These are phyloP conservation scores for Holotrichia oblita DNA, from an alignment of 1,140 invertebrate genomes.

Conservation along the genomic window DNA sequence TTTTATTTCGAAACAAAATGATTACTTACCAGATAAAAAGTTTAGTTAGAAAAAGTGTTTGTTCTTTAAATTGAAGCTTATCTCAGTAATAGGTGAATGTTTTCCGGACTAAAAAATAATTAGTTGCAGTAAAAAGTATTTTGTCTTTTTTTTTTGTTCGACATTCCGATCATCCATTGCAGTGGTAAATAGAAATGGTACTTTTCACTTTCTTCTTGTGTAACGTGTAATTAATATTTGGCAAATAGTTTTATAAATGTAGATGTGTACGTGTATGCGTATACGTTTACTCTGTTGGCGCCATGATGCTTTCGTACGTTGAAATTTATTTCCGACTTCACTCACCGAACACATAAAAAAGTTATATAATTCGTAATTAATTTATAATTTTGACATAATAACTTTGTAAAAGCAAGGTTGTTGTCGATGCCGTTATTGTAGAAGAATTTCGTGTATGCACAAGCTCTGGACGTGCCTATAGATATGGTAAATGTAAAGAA, in stretches of 20 bases:
- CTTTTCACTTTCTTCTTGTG: constrained; percentile 30
- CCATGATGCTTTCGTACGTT: neutral
- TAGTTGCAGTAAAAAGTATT: neutral
- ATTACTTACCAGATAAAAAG: no score
- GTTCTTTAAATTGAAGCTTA: no score
- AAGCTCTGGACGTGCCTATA: no score
- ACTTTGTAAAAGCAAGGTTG: neutral
- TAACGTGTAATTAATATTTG: constrained; percentile 21
- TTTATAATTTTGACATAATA: neutral
- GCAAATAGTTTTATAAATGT: constrained; percentile 1
- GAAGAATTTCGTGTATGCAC: no score
- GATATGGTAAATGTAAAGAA: neutral
- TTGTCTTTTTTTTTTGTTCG: neutral
- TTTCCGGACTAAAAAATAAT: no score
- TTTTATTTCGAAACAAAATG: no score
- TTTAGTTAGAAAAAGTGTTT: no score
- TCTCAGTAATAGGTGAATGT: no score
- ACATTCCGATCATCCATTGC: constrained; percentile 8
- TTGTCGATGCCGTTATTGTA: neutral
- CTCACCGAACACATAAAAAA: neutral
- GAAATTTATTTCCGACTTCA: neutral
- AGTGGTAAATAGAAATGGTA: neutral
- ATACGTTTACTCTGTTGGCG: neutral
- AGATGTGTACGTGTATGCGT: neutral
- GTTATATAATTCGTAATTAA: constrained; percentile 15